Evolutionary conservation across 2,888 invertebrate species (phyloP), one percentile per base, ranked within the genome.

Genomic region (Drosophila rubida): DNA sequence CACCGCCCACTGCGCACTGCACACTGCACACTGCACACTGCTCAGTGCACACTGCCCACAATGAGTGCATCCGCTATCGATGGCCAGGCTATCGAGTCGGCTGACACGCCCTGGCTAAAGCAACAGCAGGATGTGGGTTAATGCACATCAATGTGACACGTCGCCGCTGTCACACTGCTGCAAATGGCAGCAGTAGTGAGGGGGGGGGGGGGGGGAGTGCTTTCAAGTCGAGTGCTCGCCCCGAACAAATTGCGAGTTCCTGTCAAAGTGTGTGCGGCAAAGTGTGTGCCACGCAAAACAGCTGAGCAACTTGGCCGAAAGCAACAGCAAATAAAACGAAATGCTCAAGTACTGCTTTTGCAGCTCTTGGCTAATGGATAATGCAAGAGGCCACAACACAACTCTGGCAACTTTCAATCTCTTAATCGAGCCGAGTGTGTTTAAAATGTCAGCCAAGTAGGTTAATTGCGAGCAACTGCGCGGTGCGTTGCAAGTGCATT

Each of bases 91-190:
- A 65, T 42, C 46, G 27, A 16, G 19, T 3, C 3, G 19, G 19
- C 22, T 39, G 59, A 44, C 62, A 46, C 60, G 37, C 37, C 61
- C 50, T n/a, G 25, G 14, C 23, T 25, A 11, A 30, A 14, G 35
- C 19, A 25, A 44, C 25, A 6, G 25, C 1, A 42, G 69, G 48
- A 73, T 75, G 60, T 73, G 53, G 73, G 73, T 75, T 75, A 73
- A 73, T 73, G 75, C 70, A 73, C 72, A 74, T 74, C 69, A 75
- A 64, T 37, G 53, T 14, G 35, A 37, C 35, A 37, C 35, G 35
- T 14, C n/a, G n/a, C n/a, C 32, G 32, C 32, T 57, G 54, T 63
- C 51, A 41, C 51, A 51, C 3, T 41, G n/a, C n/a, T 13, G 41
- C 27, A 19, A 53, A 41, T 41, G 32, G 5, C 32, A 32, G 49